A percentile compares a stretch with the other conserved stretches of the same genome.
phyloP scores from a whole-genome alignment of 2,888 invertebrate species.

The Microctonus brassicae region DNA sequence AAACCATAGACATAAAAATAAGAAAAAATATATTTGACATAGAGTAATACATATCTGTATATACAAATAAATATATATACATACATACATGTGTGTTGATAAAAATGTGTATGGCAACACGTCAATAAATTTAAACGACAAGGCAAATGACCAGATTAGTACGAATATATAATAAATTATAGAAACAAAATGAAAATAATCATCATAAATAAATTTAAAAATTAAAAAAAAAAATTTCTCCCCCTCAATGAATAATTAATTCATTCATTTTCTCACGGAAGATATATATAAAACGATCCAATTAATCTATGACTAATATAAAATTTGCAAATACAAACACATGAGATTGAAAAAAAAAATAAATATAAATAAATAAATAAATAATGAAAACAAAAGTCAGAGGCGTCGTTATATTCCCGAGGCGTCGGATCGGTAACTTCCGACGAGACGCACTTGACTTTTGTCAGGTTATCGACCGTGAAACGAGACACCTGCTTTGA shows the following conservation, averaged over 20 bases:
- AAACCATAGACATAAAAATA: conserved; percentile 5
- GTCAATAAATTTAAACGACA: not conserved
- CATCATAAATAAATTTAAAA: not conserved
- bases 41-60: not conserved
- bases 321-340: not conserved
- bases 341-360: not conserved
- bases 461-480: conserved; percentile 52
- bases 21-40: not conserved
- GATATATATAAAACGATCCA: too few relatives aligned
- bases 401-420: conserved; percentile 20
- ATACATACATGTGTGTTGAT: not conserved
- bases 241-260: not conserved
- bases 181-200: not conserved
- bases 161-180: too few relatives aligned
- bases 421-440: conserved; percentile 49
- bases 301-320: not conserved
- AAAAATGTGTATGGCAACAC: too few relatives aligned
- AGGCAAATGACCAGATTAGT: not conserved
- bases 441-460: conserved; percentile 51
- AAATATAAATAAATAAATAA: conserved; percentile 9
- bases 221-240: not conserved
- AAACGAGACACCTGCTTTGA: conserved; percentile 51
- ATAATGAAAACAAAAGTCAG: not conserved
- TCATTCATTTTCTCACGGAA: too few relatives aligned
- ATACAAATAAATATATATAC: not conserved